Percentiles rank a stretch among this genome's conserved stretches.
Conservation (phyloP, 1,140 invertebrate genomes). For the Megathymus violae region DNA sequence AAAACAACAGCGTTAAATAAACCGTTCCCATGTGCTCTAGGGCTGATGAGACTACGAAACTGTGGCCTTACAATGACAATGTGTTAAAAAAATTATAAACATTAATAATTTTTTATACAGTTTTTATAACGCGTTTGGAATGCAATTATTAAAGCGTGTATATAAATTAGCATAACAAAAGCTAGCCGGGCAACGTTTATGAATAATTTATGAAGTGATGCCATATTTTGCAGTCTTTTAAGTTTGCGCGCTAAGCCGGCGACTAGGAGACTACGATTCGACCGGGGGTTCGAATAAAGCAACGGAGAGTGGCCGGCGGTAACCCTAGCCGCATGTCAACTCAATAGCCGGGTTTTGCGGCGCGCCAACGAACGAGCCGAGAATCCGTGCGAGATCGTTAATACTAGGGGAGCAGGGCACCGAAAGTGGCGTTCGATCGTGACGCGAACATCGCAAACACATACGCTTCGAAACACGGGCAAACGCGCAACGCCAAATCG, state of each 20-base stretch:
- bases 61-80: too few species aligned
- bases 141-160: constrained; percentile 67
- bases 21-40: constrained; percentile 21
- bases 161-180: constrained; percentile 63
- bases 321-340: constrained; percentile 52
- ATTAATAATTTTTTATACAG: constrained; percentile 50
- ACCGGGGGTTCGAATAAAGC: constrained; percentile 28
- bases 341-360: constrained; percentile 65
- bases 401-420: constrained; percentile 65
- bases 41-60: constrained; percentile 29
- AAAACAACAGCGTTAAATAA: constrained; percentile 46
- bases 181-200: constrained; percentile 44
- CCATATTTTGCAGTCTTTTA: constrained; percentile 29
- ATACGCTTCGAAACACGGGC: constrained; percentile 47
- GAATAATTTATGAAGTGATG: constrained; percentile 58
- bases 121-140: constrained; percentile 62
- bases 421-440: constrained; percentile 59
- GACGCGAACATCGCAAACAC: constrained; percentile 53
- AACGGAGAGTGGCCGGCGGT: constrained; percentile 35
- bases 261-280: constrained; percentile 28
- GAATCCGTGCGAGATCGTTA: constrained; percentile 62
- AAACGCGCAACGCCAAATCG: constrained; percentile 62
- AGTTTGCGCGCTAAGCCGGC: constrained; percentile 15
- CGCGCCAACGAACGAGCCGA: constrained; percentile 63
- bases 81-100: too few species aligned